Evolutionary conservation across 2,113 vertebrate species (phyloP).

Genomic region (Oncorhynchus mykiss): DNA sequence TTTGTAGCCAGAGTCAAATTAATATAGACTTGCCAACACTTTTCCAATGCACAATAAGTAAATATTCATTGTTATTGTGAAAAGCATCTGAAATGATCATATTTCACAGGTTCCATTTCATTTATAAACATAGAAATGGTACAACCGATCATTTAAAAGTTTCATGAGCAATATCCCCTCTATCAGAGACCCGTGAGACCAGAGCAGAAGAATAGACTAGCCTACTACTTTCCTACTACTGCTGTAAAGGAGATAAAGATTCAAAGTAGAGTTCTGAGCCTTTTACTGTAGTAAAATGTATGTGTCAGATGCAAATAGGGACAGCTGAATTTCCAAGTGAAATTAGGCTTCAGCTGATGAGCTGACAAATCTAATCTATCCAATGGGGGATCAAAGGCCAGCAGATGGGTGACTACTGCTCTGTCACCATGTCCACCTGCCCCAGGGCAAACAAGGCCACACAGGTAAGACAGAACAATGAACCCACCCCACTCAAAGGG

Average conservation of each 20-base stretch:
- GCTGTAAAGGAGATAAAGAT: conserved; percentile 47
- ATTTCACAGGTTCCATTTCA: no score
- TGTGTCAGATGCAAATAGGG: conserved; percentile 28
- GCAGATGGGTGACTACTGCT: conserved; percentile 2
- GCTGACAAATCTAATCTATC: conserved; percentile 37
- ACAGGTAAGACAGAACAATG: conserved; percentile 13
- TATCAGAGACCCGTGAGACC: neutral
- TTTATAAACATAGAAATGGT: no score
- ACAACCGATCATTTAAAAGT: neutral
- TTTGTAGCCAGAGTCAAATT: no score
- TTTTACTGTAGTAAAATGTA: no score
- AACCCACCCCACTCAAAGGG: neutral
- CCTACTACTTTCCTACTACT: neutral
- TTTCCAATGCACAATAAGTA: no score
- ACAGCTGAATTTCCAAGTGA: conserved; percentile 35
- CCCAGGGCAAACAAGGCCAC: conserved; percentile 13
- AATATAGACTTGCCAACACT: no score
- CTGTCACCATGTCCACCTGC: conserved; percentile 20
- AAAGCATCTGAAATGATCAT: no score
- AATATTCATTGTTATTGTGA: no score
- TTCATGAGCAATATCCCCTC: neutral
- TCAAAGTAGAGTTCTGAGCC: conserved; percentile 43
- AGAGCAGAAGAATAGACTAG: neutral
- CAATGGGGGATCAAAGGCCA: conserved; percentile 29
- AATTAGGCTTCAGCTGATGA: conserved; percentile 35